phyloP scores from a whole-genome alignment of 2,888 invertebrate genomes.

The Galeopsomyia nigrocyanea region DNA sequence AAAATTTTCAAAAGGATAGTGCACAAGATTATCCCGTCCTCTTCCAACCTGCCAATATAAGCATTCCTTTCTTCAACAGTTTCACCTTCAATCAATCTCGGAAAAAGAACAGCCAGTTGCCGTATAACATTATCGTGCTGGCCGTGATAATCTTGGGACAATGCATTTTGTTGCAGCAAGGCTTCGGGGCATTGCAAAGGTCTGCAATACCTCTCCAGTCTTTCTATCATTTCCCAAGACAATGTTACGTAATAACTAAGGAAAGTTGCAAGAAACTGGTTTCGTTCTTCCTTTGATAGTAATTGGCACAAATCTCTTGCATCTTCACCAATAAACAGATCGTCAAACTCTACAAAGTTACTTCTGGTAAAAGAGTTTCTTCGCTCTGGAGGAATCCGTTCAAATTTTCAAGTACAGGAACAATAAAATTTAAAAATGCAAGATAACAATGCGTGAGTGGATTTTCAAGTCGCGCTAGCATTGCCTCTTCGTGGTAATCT shows the following conservation, averaged over 20 bases:
- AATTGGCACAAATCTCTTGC: not conserved
- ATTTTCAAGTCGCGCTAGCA: not conserved
- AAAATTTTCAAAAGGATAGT: not conserved
- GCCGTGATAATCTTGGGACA: not conserved
- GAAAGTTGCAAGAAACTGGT: not conserved
- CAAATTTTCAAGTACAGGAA: not conserved
- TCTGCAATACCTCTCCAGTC: not conserved
- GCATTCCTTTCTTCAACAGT: not conserved
- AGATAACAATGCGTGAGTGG: conserved; percentile 3
- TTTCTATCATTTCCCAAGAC: not conserved
- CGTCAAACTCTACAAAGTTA: not conserved
- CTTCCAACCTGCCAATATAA: not conserved
- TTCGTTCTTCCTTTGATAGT: not conserved
- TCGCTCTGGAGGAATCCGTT: conserved; percentile 1
- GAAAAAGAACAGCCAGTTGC: not conserved
- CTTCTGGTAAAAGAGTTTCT: not conserved
- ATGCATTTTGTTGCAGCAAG: not conserved
- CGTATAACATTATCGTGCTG: not conserved
- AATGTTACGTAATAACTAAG: not conserved
- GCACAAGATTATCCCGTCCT: no score
- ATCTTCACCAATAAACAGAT: not conserved
- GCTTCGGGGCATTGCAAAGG: not conserved
- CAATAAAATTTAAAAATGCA: not conserved
- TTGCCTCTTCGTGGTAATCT: not conserved
- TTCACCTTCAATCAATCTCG: not conserved